Percentiles rank a stretch among this genome's conserved stretches.
Evolutionary conservation across 2,113 vertebrate genomes (phyloP).

Genomic region (Pollimyrus isidori): DNA sequence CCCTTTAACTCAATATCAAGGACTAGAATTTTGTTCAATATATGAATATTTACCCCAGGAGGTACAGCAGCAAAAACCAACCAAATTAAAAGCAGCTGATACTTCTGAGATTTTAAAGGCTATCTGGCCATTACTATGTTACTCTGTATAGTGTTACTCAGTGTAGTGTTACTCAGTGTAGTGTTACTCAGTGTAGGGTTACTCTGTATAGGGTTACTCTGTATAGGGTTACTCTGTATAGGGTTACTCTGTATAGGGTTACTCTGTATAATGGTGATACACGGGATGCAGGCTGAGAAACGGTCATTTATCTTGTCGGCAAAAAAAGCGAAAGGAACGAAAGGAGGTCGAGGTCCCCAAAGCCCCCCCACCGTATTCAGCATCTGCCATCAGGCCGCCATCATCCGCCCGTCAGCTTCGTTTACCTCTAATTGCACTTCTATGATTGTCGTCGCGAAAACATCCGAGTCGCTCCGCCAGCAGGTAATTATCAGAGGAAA

Average conservation of each 20-base stretch:
- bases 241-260: not conserved
- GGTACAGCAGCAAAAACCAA: not conserved
- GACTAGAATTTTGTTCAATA: not conserved
- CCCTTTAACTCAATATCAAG: not conserved
- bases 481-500: not conserved
- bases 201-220: too few relatives aligned
- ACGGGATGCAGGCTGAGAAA: slow-evolving; percentile 16
- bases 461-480: not conserved
- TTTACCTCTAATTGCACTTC: not conserved
- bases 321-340: not conserved
- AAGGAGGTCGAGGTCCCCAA: too few relatives aligned
- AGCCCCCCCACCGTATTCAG: too few relatives aligned
- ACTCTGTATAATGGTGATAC: not conserved
- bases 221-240: not conserved
- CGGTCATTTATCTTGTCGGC: not conserved
- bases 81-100: not conserved
- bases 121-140: slow-evolving; percentile 4
- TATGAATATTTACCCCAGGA: not conserved
- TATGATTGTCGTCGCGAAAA: not conserved
- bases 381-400: not conserved
- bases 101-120: not conserved
- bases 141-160: not conserved
- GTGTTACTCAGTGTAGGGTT: too few relatives aligned
- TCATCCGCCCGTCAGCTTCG: not conserved
- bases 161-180: too few relatives aligned